A percentile compares a stretch with the other conserved stretches of the same genome.
Evolutionary conservation across 2,113 vertebrate species (phyloP).

Genomic region (Prunella himalayana): DNA sequence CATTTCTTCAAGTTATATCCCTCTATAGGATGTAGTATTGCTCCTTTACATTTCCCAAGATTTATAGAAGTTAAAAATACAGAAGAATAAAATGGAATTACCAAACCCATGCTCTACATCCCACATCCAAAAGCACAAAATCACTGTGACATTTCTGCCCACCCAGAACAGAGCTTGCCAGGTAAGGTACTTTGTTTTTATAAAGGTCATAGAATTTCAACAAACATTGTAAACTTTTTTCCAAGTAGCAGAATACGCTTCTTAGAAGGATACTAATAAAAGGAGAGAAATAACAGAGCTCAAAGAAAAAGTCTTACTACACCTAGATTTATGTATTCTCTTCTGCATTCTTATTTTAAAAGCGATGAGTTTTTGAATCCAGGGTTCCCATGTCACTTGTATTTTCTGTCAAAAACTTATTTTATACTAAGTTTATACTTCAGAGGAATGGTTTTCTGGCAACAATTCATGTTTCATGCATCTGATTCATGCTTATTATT

Average conservation of each 20-base stretch:
- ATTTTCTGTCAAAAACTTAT: not conserved
- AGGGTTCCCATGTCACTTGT: not conserved
- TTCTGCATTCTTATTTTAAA: not conserved
- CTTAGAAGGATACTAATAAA: not conserved
- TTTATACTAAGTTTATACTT: not conserved
- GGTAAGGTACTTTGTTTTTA: not conserved
- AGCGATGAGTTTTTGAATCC: not conserved
- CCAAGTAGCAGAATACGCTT: not conserved
- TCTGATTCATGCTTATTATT: not conserved
- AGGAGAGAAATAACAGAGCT: not conserved
- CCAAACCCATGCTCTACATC: not conserved
- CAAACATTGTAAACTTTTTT: not conserved
- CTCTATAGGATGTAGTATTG: not conserved
- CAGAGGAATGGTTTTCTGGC: not conserved
- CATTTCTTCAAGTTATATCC: not conserved
- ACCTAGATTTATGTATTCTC: not conserved
- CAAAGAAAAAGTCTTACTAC: not conserved
- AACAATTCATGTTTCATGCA: not conserved
- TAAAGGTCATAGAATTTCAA: not conserved
- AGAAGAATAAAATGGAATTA: not conserved
- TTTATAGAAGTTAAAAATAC: not conserved
- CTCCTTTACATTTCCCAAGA: not conserved
- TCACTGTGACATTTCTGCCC: not conserved
- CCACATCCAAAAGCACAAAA: not conserved
- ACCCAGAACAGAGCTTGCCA: not conserved